These are phyloP conservation scores for Drosophila nikananu DNA, from an alignment of 1,140 invertebrate species.

Conservation along the genomic window DNA sequence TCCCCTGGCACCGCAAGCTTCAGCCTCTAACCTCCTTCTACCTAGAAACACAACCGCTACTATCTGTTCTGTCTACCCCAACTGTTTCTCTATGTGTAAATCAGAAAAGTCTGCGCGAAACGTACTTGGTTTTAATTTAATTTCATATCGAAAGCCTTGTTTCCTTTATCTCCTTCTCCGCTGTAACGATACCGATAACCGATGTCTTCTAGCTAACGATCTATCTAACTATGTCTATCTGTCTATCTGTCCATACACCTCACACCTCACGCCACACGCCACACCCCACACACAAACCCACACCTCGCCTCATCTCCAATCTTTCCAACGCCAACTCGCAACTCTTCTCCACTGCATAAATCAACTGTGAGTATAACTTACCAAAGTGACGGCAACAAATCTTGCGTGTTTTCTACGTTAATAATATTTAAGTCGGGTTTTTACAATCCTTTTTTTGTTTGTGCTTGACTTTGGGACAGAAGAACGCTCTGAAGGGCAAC, in stretches of 20 bases:
- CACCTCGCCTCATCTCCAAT: slow-evolving; percentile 23
- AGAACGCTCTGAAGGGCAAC: slow-evolving; percentile 61
- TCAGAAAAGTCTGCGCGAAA: slow-evolving; percentile 45
- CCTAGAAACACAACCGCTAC: slow-evolving; percentile 17
- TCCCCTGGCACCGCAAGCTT: slow-evolving; percentile 48
- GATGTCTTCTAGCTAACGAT: slow-evolving; percentile 37
- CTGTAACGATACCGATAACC: slow-evolving; percentile 28
- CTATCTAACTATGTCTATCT: slow-evolving; percentile 2
- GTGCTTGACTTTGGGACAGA: slow-evolving; percentile 72
- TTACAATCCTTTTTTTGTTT: slow-evolving; percentile 50
- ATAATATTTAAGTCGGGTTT: slow-evolving; percentile 61
- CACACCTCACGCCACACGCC: slow-evolving; percentile 17
- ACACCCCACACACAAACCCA: slow-evolving; percentile 8
- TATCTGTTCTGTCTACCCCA: slow-evolving; percentile 26
- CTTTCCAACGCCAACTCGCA: slow-evolving; percentile 62
- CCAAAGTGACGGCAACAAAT: slow-evolving; percentile 18
- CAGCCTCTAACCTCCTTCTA: slow-evolving; percentile 33
- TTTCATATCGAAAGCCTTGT: slow-evolving; percentile 77
- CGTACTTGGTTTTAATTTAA: slow-evolving; percentile 68
- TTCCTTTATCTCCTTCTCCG: slow-evolving; percentile 55
- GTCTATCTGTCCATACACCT: slow-evolving; percentile 20
- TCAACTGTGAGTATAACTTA: slow-evolving; percentile 76
- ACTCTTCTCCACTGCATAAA: slow-evolving; percentile 75
- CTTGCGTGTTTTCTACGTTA: slow-evolving; percentile 46
- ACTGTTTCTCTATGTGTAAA: slow-evolving; percentile 36